Conservation (phyloP, 1,140 invertebrate genomes). For the Apis dorsata region DNA sequence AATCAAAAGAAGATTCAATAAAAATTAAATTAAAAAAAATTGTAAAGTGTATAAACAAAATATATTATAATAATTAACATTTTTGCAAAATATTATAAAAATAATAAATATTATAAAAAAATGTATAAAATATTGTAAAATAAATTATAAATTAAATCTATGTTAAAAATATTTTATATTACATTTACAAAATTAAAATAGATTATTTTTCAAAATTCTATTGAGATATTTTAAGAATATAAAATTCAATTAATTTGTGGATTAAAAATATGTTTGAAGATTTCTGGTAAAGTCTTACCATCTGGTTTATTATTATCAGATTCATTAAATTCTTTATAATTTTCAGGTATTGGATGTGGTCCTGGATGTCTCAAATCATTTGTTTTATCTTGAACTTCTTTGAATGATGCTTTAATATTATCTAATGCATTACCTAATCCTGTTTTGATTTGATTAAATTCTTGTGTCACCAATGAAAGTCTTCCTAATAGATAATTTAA, state of each 20-base stretch:
- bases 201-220: neutral
- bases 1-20: neutral
- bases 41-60: neutral
- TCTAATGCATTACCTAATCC: conserved; percentile 87
- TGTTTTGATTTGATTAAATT: conserved; percentile 91
- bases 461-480: conserved; percentile 89
- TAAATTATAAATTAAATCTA: neutral
- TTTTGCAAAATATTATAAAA: neutral
- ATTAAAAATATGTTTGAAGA: conserved; percentile 39
- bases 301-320: conserved; percentile 52
- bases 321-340: conserved; percentile 72
- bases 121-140: neutral
- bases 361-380: conserved; percentile 76
- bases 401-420: conserved; percentile 85
- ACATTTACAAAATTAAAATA: neutral
- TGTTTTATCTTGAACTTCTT: conserved; percentile 83
- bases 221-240: neutral
- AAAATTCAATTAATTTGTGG: conserved; percentile 27
- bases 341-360: conserved; percentile 73
- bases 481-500: conserved; percentile 91
- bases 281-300: conserved; percentile 46
- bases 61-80: neutral
- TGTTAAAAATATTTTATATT: neutral
- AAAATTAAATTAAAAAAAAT: conserved; percentile 11
- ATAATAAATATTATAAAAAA: too few species aligned